Evolutionary conservation across 2,113 vertebrate genomes (phyloP).

Genomic region (Corydoras maculifer): DNA sequence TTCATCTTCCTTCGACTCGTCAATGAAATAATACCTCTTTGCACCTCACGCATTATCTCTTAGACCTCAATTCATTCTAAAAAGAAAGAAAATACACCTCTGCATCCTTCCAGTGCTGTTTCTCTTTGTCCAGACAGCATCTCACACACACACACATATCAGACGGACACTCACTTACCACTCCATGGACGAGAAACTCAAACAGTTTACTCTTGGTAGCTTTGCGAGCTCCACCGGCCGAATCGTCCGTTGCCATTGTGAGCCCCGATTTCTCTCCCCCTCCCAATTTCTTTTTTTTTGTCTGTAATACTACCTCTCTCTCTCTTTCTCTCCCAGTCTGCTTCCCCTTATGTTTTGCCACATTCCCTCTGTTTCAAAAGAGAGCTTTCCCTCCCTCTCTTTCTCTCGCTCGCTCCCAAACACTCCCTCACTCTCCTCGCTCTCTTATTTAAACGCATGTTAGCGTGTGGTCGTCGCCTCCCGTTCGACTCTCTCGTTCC

Average conservation of each 20-base stretch:
- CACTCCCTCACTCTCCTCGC: slow-evolving; percentile 24
- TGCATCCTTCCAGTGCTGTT: not conserved
- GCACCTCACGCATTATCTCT: not conserved
- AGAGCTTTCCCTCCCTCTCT: slow-evolving; percentile 37
- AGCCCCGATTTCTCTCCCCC: slow-evolving; percentile 22
- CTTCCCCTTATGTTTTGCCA: slow-evolving; percentile 44
- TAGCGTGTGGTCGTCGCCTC: too few relatives aligned
- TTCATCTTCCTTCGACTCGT: not conserved
- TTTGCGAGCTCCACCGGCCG: slow-evolving; percentile 93
- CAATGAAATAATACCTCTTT: not conserved
- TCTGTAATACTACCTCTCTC: slow-evolving; percentile 54
- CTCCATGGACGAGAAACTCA: slow-evolving; percentile 99
- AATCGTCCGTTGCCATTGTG: slow-evolving; percentile 87
- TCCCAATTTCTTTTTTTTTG: slow-evolving; percentile 59
- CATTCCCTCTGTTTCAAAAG: slow-evolving; percentile 37
- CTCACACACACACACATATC: slow-evolving; percentile 20
- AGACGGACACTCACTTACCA: slow-evolving; percentile 79
- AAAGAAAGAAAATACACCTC: not conserved
- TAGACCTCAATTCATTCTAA: not conserved
- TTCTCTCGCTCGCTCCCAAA: slow-evolving; percentile 48
- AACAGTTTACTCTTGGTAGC: slow-evolving; percentile 99
- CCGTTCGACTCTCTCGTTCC: slow-evolving; percentile 9
- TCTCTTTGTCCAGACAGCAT: slow-evolving; percentile 15
- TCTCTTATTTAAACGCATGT: not conserved
- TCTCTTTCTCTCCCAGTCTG: slow-evolving; percentile 54